Conservation (phyloP, 2,888 invertebrate species). For the Portevinia maculata region DNA sequence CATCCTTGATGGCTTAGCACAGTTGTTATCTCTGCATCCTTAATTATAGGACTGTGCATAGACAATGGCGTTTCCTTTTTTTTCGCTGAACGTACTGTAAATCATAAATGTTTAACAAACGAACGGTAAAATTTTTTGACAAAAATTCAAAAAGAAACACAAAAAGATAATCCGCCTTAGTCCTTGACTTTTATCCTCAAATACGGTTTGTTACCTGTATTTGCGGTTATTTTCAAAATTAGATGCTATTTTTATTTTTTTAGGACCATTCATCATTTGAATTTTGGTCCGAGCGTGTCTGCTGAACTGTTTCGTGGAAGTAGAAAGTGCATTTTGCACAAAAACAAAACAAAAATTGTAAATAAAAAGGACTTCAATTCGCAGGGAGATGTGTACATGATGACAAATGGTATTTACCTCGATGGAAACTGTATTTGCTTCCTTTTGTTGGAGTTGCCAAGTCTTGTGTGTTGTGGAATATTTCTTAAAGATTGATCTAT, state of each 20-base stretch:
- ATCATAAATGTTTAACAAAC: slow-evolving; percentile 70
- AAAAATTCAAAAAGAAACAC: slow-evolving; percentile 17
- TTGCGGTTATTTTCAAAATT: slow-evolving; percentile 50
- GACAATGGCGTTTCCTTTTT: slow-evolving; percentile 39
- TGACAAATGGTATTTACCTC: slow-evolving; percentile 61
- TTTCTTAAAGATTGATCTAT: slow-evolving; percentile 12
- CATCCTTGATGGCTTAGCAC: slow-evolving; percentile 27
- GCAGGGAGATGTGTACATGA: slow-evolving; percentile 45
- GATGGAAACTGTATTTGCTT: slow-evolving; percentile 20
- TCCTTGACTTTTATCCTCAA: slow-evolving; percentile 63
- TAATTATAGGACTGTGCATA: slow-evolving; percentile 31
- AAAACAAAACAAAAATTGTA: slow-evolving; percentile 11
- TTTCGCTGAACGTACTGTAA: slow-evolving; percentile 53
- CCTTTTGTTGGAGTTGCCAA: slow-evolving; percentile 8
- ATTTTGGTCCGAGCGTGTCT: slow-evolving; percentile 50
- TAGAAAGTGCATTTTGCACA: slow-evolving; percentile 37
- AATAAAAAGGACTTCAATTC: slow-evolving; percentile 44
- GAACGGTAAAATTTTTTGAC: slow-evolving; percentile 62
- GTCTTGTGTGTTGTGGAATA: neutral
- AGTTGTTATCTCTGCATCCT: slow-evolving; percentile 17
- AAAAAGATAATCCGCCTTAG: slow-evolving; percentile 48
- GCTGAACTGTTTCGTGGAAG: slow-evolving; percentile 54
- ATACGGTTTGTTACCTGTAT: slow-evolving; percentile 58
- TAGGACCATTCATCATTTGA: slow-evolving; percentile 60
- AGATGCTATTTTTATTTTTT: slow-evolving; percentile 29